These are phyloP conservation scores for Brachyhypopomus gauderio DNA, from an alignment of 2,113 vertebrate species.

Conservation along the genomic window DNA sequence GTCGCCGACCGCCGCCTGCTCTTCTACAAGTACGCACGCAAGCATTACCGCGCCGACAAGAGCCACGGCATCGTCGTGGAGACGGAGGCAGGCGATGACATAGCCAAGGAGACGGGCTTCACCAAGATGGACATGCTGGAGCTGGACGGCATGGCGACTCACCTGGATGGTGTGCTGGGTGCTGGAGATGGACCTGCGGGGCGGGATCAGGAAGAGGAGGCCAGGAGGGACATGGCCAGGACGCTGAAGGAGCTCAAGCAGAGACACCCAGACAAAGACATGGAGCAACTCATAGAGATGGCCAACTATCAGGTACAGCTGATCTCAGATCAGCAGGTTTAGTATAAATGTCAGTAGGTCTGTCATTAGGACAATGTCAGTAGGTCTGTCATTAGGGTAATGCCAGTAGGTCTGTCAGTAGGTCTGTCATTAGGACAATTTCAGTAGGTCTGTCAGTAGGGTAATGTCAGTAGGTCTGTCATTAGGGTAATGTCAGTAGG, in stretches of 20 bases:
- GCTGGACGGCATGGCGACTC: constrained; percentile 76
- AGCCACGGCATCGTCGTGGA: constrained; percentile 78
- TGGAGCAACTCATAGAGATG: constrained; percentile 85
- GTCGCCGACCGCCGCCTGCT: constrained; percentile 81
- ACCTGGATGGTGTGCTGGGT: constrained; percentile 68
- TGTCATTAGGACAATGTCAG: too few species aligned
- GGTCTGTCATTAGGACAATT: too few species aligned
- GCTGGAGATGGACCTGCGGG: constrained; percentile 66
- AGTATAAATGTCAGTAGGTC: too few species aligned
- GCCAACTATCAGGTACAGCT: constrained; percentile 80
- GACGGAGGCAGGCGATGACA: constrained; percentile 70
- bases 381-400: too few species aligned
- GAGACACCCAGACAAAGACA: constrained; percentile 82
- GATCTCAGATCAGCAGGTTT: constrained; percentile 23
- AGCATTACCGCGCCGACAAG: constrained; percentile 80
- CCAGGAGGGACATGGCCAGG: constrained; percentile 78
- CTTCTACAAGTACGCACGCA: constrained; percentile 80
- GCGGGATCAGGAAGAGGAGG: constrained; percentile 76
- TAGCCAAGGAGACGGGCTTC: constrained; percentile 67
- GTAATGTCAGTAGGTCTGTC: too few species aligned
- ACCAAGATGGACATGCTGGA: constrained; percentile 80
- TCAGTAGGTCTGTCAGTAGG: too few species aligned
- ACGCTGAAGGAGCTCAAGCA: constrained; percentile 82
- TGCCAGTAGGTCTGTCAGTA: too few species aligned
- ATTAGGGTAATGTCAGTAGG: too few species aligned